phyloP scores from a whole-genome alignment of 2,888 invertebrate species.

The Leucophenga montana region DNA sequence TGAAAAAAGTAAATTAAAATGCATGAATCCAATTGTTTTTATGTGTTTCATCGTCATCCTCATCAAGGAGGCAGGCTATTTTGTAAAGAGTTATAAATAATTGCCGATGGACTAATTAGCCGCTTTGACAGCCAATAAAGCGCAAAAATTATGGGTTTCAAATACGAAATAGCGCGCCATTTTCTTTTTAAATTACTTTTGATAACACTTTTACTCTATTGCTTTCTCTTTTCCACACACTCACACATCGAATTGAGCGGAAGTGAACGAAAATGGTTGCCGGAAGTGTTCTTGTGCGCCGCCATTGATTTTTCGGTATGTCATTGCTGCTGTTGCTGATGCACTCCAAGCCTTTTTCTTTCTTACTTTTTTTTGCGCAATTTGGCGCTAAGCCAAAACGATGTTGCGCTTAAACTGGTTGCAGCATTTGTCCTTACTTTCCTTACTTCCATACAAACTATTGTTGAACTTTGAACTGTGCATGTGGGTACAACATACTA shows the following conservation, averaged over 20 bases:
- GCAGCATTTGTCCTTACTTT: neutral
- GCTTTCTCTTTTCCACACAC: too few relatives aligned
- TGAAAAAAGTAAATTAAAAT: neutral
- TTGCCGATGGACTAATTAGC: neutral
- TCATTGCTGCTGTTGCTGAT: neutral
- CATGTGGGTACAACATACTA: neutral
- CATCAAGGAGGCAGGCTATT: too few relatives aligned
- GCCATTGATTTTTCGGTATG: constrained; percentile 7
- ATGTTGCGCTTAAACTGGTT: too few relatives aligned
- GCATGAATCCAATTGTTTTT: neutral
- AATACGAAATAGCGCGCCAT: too few relatives aligned
- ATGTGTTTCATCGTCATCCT: neutral
- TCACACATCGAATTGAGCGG: neutral
- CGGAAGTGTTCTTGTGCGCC: neutral
- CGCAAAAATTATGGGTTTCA: neutral
- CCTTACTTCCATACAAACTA: neutral
- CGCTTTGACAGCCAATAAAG: constrained; percentile 1
- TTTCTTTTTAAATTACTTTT: too few relatives aligned
- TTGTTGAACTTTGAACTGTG: constrained; percentile 10
- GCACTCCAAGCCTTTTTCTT: neutral
- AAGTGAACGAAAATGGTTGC: neutral
- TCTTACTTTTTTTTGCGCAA: too few relatives aligned
- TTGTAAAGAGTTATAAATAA: neutral
- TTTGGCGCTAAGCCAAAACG: too few relatives aligned
- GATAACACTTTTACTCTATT: too few relatives aligned